phyloP scores from a whole-genome alignment of 1,140 invertebrate species.

The Euschistus heros region DNA sequence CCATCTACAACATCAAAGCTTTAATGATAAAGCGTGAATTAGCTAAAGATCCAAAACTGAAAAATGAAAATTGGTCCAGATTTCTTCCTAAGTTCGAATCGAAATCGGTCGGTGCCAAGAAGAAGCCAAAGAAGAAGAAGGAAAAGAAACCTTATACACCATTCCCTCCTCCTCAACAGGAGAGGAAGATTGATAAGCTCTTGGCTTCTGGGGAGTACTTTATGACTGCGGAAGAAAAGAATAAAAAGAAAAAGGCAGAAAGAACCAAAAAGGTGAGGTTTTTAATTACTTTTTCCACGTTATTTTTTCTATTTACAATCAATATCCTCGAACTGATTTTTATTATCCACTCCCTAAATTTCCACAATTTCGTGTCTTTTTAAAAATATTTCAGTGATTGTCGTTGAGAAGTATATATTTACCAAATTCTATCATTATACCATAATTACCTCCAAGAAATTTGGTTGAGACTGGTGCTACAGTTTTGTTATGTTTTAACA shows the following conservation, averaged over 20 bases:
- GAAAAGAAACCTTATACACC: conserved; percentile 91
- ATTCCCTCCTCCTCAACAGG: conserved; percentile 86
- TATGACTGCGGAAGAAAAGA: conserved; percentile 72
- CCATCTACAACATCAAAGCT: conserved; percentile 98
- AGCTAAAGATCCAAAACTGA: conserved; percentile 79
- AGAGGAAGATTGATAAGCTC: conserved; percentile 90
- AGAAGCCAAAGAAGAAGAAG: conserved; percentile 71
- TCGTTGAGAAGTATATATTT: no score
- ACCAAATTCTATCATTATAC: no score
- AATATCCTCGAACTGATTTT: no score
- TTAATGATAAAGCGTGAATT: conserved; percentile 97
- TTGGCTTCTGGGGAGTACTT: conserved; percentile 96
- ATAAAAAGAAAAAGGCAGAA: conserved; percentile 56
- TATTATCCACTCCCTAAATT: no score
- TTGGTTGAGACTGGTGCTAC: no score
- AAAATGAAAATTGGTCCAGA: conserved; percentile 92
- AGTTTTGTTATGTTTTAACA: no score
- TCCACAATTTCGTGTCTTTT: no score
- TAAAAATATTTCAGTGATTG: no score
- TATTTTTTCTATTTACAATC: no score
- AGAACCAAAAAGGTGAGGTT: conserved; percentile 39
- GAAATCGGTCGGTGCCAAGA: conserved; percentile 79
- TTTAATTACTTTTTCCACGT: no score
- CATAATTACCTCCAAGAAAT: no score
- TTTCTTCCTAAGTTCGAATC: conserved; percentile 93